phyloP scores from a whole-genome alignment of 1,140 invertebrate genomes.

The Pachypeltis micranthus region DNA sequence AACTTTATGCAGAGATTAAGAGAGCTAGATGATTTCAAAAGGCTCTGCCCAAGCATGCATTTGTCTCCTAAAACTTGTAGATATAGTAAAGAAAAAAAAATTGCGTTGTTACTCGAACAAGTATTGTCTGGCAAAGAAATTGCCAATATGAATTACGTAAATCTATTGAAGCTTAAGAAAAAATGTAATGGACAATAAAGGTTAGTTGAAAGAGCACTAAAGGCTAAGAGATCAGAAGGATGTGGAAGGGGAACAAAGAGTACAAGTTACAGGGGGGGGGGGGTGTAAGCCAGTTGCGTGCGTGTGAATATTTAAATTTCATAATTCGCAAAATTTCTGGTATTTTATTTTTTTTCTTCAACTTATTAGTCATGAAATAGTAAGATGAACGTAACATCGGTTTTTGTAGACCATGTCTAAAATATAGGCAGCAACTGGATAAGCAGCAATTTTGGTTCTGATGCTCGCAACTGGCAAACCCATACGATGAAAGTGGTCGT shows the following conservation, averaged over 20 bases:
- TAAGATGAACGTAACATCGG: too few species aligned
- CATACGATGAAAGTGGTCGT: too few species aligned
- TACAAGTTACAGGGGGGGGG: slow-evolving; percentile 26
- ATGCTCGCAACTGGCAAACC: too few species aligned
- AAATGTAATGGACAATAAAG: not conserved
- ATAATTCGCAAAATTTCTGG: too few species aligned
- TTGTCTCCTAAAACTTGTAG: not conserved
- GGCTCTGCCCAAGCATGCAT: slow-evolving; percentile 7
- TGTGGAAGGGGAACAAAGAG: slow-evolving; percentile 20
- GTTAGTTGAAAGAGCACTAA: slow-evolving; percentile 13
- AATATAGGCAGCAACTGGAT: too few species aligned
- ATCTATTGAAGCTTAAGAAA: not conserved
- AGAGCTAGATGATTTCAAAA: slow-evolving; percentile 3
- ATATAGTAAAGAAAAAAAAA: not conserved
- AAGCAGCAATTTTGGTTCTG: too few species aligned
- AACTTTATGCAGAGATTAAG: too few species aligned
- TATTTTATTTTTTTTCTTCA: slow-evolving; percentile 2
- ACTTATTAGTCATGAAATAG: too few species aligned
- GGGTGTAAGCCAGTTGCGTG: too few species aligned
- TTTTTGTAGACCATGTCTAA: too few species aligned
- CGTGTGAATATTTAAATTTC: too few species aligned
- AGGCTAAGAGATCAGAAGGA: slow-evolving; percentile 25
- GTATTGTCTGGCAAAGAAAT: not conserved
- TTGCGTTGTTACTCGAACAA: not conserved
- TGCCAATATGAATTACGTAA: not conserved